Evolutionary conservation across 2,888 invertebrate species (phyloP), one percentile per base, ranked within the genome.

Genomic region (Tenodera sinensis): DNA sequence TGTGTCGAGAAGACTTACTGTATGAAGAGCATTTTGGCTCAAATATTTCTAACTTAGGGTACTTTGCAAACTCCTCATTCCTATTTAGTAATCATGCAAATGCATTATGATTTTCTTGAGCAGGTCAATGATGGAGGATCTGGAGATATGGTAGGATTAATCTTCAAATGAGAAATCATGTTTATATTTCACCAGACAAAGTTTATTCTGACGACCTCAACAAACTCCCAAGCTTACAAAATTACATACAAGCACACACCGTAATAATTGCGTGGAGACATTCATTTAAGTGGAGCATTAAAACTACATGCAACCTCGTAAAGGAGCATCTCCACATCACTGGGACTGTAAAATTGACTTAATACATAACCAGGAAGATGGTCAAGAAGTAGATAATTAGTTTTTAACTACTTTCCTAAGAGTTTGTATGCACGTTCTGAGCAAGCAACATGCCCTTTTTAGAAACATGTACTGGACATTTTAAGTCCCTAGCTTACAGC

Each of bases 121-220:
- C n/a, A 83, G n/a, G 28, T 14, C 28, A 83, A 83, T 14, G 28
- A 83, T 27, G n/a, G 27, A 83, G 28, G 83, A 28, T 28, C 14
- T 83, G 3, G 2, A 4, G 88, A 25, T 25, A 6, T 1, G 15
- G 82, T 4, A 34, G 34, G 88, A 27, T 34, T 28, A 3, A 7
- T 83, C 27, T 30, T 9, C 15, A 88, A 90, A 85, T 83, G 89
- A 90, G 90, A 91, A 42, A 83, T 47, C 83, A 83, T n/a, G 87
- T 90, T 90, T 90, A 90, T 91, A 93, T 94, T 94, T 94, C 93
- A 94, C 94, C 94, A 94, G 94, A 94, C 94, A 94, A 93, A 93
- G 93, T 94, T 96, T 96, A 96, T 95, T 96, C 96, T 95, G 95
- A 96, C 96, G 95, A 95, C 95, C 95, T 96, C 96, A 95, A 91